Conservation (phyloP, 2,113 vertebrate genomes). For the Gymnarchus niloticus region DNA sequence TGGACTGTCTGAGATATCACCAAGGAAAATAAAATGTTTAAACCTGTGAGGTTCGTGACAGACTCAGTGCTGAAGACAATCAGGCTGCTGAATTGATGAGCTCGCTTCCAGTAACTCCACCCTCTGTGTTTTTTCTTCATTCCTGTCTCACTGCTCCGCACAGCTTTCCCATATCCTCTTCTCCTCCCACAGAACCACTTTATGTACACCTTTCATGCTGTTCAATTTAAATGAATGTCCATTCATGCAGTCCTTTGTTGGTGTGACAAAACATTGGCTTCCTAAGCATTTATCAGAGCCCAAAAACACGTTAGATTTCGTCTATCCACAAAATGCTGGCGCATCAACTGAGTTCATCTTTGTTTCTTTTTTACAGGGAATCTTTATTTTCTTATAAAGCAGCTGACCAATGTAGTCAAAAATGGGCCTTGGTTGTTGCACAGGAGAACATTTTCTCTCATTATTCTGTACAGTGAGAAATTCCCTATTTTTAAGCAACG, state of each 20-base stretch:
- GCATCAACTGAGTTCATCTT: neutral
- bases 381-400: neutral
- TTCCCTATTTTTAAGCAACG: neutral
- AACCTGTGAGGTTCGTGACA: neutral
- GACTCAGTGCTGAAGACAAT: neutral
- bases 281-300: neutral
- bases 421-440: neutral
- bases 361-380: neutral
- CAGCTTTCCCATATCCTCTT: neutral
- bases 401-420: neutral
- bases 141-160: neutral
- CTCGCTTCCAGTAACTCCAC: neutral
- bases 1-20: neutral
- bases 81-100: neutral
- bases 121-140: neutral
- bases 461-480: neutral
- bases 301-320: neutral
- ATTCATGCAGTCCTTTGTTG: neutral
- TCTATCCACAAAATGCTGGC: neutral
- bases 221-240: neutral
- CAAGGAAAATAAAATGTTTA: neutral
- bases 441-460: neutral
- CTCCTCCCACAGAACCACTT: neutral
- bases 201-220: neutral
- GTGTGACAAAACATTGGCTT: neutral